Conservation (phyloP, 2,888 invertebrate species). For the Meteorus colon region DNA sequence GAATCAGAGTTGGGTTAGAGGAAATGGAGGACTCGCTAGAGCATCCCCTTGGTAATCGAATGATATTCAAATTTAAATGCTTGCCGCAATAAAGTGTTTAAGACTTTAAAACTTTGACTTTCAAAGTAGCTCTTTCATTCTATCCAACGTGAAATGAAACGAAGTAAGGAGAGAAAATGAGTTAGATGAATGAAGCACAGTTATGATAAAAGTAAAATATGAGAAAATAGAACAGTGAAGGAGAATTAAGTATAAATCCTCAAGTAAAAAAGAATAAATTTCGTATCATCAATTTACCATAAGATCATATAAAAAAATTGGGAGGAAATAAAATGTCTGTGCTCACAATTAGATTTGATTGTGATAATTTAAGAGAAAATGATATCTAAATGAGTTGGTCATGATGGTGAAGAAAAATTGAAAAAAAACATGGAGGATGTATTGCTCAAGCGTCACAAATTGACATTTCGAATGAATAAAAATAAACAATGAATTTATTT, state of each 20-base stretch:
- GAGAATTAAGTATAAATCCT: neutral
- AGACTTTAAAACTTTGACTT: constrained; percentile 69
- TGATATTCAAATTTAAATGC: constrained; percentile 70
- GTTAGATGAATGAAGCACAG: neutral
- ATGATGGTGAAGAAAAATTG: too few species aligned
- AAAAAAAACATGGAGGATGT: too few species aligned
- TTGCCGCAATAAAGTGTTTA: constrained; percentile 67
- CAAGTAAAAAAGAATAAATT: neutral
- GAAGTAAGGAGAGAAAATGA: neutral
- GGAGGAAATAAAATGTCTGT: neutral
- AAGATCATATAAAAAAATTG: neutral
- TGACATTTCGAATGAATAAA: too few species aligned
- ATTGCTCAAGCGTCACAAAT: too few species aligned
- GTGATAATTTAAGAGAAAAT: too few species aligned
- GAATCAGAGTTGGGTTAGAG: neutral
- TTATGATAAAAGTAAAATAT: neutral
- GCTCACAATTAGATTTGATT: too few species aligned
- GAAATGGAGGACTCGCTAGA: constrained; percentile 39
- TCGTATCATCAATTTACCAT: neutral
- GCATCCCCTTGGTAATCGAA: constrained; percentile 63
- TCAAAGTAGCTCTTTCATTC: constrained; percentile 51
- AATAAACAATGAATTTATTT: too few species aligned
- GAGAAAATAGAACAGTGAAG: neutral
- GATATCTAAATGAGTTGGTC: too few species aligned
- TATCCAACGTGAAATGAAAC: constrained; percentile 10